Percentiles rank a stretch among this genome's conserved stretches.
These are phyloP conservation scores for Halcyon chelicuti DNA, from an alignment of 2,797 vertebrate genomes.

Conservation along the genomic window DNA sequence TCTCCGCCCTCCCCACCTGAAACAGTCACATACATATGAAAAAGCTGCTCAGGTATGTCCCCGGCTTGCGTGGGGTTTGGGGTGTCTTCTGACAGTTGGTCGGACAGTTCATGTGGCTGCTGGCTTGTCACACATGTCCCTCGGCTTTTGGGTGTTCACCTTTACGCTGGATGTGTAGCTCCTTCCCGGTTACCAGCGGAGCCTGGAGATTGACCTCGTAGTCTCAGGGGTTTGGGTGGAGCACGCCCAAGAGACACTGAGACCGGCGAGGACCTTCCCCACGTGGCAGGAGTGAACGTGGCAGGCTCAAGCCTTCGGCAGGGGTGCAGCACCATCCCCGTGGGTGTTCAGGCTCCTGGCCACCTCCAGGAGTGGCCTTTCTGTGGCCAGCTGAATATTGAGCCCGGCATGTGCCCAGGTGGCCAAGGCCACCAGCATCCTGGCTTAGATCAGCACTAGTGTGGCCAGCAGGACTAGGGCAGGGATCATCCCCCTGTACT, in stretches of 20 bases:
- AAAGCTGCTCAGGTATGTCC: constrained; percentile 19
- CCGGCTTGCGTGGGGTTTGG: background rate
- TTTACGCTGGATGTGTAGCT: background rate
- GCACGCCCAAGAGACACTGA: fast-evolving
- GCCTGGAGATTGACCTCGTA: fast-evolving
- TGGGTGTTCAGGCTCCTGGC: background rate
- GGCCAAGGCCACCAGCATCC: background rate
- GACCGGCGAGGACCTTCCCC: background rate
- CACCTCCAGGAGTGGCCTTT: background rate
- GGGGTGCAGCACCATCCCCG: background rate
- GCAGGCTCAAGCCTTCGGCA: background rate
- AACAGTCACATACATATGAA: background rate
- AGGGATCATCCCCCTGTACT: background rate
- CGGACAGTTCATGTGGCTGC: fast-evolving
- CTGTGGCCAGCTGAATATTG: background rate
- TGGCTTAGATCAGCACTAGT: background rate
- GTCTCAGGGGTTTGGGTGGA: background rate
- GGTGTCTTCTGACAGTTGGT: background rate
- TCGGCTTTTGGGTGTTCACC: background rate
- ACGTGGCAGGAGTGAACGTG: fast-evolving
- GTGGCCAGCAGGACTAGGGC: background rate
- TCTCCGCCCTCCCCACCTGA: background rate
- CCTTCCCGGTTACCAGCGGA: fast-evolving
- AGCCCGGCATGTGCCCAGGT: background rate
- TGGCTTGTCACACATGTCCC: background rate